These are phyloP conservation scores for Arremon brunneinucha DNA, from an alignment of 2,797 vertebrate genomes.

Conservation along the genomic window DNA sequence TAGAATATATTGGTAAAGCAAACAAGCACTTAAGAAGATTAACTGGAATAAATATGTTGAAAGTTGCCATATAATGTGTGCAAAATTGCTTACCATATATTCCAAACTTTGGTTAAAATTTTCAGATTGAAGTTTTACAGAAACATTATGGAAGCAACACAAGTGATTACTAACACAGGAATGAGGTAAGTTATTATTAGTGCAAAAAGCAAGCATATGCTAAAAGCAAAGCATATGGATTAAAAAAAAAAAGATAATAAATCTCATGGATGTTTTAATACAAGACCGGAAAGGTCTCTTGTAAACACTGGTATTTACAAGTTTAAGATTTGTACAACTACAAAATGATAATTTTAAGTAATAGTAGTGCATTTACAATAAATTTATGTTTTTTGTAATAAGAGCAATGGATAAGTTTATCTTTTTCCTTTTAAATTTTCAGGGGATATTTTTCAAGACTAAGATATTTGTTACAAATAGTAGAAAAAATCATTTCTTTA, in stretches of 20 bases:
- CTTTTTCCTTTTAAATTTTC: conserved; percentile 73
- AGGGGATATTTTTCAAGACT: conserved; percentile 68
- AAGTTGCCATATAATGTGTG: conserved; percentile 70
- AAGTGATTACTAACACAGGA: conserved; percentile 74
- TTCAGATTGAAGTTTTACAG: conserved; percentile 66
- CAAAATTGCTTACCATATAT: conserved; percentile 78
- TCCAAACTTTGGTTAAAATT: conserved; percentile 75
- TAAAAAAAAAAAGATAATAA: conserved; percentile 44
- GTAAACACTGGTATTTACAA: conserved; percentile 75
- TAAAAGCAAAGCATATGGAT: conserved; percentile 74
- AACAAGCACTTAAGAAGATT: conserved; percentile 59
- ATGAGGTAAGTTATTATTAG: conserved; percentile 78
- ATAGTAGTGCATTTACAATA: conserved; percentile 77
- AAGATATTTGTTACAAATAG: conserved; percentile 77
- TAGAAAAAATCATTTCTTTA: conserved; percentile 80
- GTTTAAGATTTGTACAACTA: conserved; percentile 70
- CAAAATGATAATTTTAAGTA: conserved; percentile 59
- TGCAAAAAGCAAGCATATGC: conserved; percentile 82
- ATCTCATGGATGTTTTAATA: conserved; percentile 63
- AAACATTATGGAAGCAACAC: conserved; percentile 71
- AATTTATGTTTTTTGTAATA: conserved; percentile 51
- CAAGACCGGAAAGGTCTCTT: conserved; percentile 69
- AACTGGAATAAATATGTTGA: conserved; percentile 60
- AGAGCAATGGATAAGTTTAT: conserved; percentile 61
- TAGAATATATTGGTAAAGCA: conserved; percentile 65